A percentile compares a stretch with the other conserved stretches of the same genome.
Conservation (phyloP, 1,140 invertebrate species). For the Hyphantria cunea region DNA sequence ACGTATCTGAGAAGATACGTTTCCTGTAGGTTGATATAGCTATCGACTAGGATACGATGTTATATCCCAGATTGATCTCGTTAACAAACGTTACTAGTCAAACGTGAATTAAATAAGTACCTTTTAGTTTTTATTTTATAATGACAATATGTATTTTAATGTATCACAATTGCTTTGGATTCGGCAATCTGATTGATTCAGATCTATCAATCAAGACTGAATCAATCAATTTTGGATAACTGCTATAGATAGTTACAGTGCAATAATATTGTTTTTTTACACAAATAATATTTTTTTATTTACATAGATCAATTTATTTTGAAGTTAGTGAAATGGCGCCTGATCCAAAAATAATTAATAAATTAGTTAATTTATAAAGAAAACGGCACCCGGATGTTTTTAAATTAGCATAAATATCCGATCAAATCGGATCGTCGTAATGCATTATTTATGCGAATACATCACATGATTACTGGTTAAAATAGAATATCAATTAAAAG, state of each 20-base stretch:
- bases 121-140: constrained; percentile 42
- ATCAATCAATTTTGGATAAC: constrained; percentile 7
- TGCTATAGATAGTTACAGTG: not conserved
- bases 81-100: constrained; percentile 73
- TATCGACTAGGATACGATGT: constrained; percentile 20
- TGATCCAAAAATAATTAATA: constrained; percentile 24
- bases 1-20: no score
- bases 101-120: constrained; percentile 37
- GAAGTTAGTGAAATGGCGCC: not conserved
- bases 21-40: constrained; percentile 1
- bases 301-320: not conserved
- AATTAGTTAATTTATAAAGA: constrained; percentile 30
- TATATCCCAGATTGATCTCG: constrained; percentile 56
- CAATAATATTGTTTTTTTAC: constrained; percentile 13
- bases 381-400: constrained; percentile 27
- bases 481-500: not conserved
- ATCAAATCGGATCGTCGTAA: constrained; percentile 60
- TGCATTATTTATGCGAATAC: constrained; percentile 25
- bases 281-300: not conserved
- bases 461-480: constrained; percentile 14
- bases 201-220: constrained; percentile 8
- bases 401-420: constrained; percentile 61
- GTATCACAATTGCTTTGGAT: constrained; percentile 27
- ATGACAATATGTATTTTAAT: constrained; percentile 49
- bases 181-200: constrained; percentile 12